A percentile compares a stretch with the other conserved stretches of the same genome.
Evolutionary conservation across 2,888 invertebrate genomes (phyloP).

Genomic region (Calameuta filiformis): DNA sequence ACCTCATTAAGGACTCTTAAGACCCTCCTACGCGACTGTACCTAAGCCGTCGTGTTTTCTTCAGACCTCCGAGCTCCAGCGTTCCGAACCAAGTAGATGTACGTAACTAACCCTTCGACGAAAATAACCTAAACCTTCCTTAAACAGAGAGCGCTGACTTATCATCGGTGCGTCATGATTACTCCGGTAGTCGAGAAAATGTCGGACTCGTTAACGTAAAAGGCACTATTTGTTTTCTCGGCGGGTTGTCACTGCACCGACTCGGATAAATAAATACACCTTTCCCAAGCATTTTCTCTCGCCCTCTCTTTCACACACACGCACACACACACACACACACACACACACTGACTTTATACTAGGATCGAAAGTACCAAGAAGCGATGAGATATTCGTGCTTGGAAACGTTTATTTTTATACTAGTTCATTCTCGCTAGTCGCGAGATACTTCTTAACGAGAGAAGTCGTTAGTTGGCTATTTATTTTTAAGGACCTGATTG

Average conservation of each 20-base stretch:
- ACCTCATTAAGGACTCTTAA: constrained; percentile 40
- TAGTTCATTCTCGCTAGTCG: background rate
- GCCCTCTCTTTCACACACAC: background rate
- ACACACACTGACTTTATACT: background rate
- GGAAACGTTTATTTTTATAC: constrained; percentile 13
- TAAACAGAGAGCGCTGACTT: background rate
- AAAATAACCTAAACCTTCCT: background rate
- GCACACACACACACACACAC: too few species aligned
- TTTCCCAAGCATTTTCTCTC: constrained; percentile 10
- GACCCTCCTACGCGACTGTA: constrained; percentile 16
- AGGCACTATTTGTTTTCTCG: constrained; percentile 25
- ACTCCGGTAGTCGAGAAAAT: constrained; percentile 3
- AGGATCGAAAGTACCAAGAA: background rate
- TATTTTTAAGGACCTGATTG: background rate
- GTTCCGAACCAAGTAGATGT: background rate
- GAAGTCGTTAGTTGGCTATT: background rate
- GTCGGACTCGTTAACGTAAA: constrained; percentile 27
- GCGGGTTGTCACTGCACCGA: constrained; percentile 10
- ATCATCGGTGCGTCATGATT: background rate
- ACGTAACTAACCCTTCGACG: background rate
- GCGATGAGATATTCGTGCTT: constrained; percentile 13
- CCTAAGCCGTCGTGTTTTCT: background rate
- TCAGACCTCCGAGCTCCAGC: background rate
- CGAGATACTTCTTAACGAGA: background rate
- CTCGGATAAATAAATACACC: constrained; percentile 25